A percentile compares a stretch with the other conserved stretches of the same genome.
Conservation (phyloP, 2,888 invertebrate genomes). For the Dicyrtoma fusca region DNA sequence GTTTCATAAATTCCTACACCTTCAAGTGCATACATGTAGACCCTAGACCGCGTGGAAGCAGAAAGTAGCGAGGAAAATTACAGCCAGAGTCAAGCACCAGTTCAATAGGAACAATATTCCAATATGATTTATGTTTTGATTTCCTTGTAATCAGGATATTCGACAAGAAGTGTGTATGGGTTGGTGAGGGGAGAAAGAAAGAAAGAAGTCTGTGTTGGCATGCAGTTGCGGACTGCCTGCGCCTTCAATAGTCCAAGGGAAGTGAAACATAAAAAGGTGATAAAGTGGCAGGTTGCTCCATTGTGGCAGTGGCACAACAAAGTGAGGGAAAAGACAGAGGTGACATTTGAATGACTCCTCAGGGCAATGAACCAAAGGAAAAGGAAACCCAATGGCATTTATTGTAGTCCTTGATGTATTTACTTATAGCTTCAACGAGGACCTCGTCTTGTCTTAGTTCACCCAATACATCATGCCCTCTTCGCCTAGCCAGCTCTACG, state of each 20-base stretch:
- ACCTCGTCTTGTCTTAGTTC: slow-evolving; percentile 14
- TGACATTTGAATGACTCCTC: slow-evolving; percentile 45
- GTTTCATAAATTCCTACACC: no score
- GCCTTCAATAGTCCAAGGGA: no score
- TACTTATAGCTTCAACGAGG: no score
- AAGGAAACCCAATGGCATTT: slow-evolving; percentile 31
- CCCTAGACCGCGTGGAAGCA: no score
- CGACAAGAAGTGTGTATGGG: no score
- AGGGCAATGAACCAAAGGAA: slow-evolving; percentile 35
- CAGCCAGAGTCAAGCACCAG: neutral
- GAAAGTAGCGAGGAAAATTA: no score
- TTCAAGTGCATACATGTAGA: no score
- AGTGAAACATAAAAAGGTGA: slow-evolving; percentile 8
- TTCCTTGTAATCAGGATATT: no score
- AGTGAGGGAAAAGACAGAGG: slow-evolving; percentile 32
- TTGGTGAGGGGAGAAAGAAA: no score
- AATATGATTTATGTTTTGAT: no score
- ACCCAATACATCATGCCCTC: slow-evolving; percentile 5
- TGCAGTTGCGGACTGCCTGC: no score
- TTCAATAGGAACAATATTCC: neutral
- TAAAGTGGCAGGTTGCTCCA: slow-evolving; percentile 30
- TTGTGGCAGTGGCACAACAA: slow-evolving; percentile 34
- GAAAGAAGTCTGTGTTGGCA: no score
- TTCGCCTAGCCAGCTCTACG: neutral
- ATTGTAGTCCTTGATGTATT: slow-evolving; percentile 20